Conservation (phyloP, 2,888 invertebrate genomes). For the Buathra laborator region DNA sequence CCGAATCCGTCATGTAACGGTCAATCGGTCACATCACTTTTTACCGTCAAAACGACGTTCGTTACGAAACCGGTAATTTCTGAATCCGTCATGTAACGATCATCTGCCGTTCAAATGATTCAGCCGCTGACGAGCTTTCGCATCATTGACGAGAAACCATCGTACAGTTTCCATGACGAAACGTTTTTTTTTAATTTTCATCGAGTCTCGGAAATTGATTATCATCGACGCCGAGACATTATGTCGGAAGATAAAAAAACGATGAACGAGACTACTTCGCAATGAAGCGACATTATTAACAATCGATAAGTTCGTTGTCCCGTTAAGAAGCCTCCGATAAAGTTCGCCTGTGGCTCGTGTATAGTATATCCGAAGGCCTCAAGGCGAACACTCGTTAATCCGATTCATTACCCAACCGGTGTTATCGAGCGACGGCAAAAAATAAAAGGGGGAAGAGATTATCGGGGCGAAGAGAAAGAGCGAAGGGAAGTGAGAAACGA, state of each 20-base stretch:
- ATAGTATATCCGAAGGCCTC: slow-evolving; percentile 27
- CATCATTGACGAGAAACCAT: too few relatives aligned
- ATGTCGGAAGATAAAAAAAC: not conserved
- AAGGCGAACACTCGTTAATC: slow-evolving; percentile 67
- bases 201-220: not conserved
- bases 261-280: slow-evolving; percentile 25
- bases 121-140: too few relatives aligned
- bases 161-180: too few relatives aligned
- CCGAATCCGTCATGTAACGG: too few relatives aligned
- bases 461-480: slow-evolving; percentile 41
- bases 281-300: slow-evolving; percentile 45
- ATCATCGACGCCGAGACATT: not conserved
- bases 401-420: slow-evolving; percentile 66
- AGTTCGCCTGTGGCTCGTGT: slow-evolving; percentile 53
- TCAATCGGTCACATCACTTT: too few relatives aligned
- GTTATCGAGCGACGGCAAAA: slow-evolving; percentile 29
- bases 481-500: not conserved
- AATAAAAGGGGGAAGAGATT: slow-evolving; percentile 53
- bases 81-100: too few relatives aligned
- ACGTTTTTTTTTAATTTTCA: too few relatives aligned
- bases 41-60: too few relatives aligned
- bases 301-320: slow-evolving; percentile 68
- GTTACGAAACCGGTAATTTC: too few relatives aligned
- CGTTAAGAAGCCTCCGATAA: slow-evolving; percentile 61
- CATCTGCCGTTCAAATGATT: too few relatives aligned